phyloP scores from a whole-genome alignment of 2,888 invertebrate species.

The Epiperipatus broadwayi region DNA sequence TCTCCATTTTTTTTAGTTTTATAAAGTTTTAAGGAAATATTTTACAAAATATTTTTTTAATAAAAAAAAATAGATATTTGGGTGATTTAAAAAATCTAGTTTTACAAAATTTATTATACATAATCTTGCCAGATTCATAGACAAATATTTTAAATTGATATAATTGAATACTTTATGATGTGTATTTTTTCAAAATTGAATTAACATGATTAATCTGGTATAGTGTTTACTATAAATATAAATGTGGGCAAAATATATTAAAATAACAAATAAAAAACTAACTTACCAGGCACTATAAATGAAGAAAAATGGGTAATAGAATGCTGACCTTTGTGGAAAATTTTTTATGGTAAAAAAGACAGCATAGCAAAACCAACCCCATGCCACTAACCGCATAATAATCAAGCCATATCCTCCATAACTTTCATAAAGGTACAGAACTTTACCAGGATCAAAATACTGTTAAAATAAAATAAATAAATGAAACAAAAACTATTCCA shows the following conservation, averaged over 20 bases:
- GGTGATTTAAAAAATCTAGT: too few relatives aligned
- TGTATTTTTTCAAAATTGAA: neutral
- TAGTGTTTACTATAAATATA: neutral
- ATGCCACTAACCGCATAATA: conserved; percentile 50
- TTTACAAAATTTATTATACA: too few relatives aligned
- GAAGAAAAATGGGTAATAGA: conserved; percentile 62
- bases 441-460: conserved; percentile 76
- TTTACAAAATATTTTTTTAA: too few relatives aligned
- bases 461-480: conserved; percentile 26
- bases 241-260: conserved; percentile 5
- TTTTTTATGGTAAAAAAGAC: conserved; percentile 55
- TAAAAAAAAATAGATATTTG: too few relatives aligned
- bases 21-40: too few relatives aligned
- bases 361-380: conserved; percentile 55
- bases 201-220: neutral
- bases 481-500: too few relatives aligned
- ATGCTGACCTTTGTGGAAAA: conserved; percentile 59
- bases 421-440: conserved; percentile 72
- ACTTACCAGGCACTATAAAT: conserved; percentile 59
- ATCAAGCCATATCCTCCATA: conserved; percentile 69
- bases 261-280: conserved; percentile 7
- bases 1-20: too few relatives aligned
- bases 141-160: too few relatives aligned
- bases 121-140: too few relatives aligned
- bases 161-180: neutral